A percentile compares a stretch with the other conserved stretches of the same genome.
These are phyloP conservation scores for Rhabdomys pumilio DNA, from an alignment of 2,797 vertebrate species.

Conservation along the genomic window DNA sequence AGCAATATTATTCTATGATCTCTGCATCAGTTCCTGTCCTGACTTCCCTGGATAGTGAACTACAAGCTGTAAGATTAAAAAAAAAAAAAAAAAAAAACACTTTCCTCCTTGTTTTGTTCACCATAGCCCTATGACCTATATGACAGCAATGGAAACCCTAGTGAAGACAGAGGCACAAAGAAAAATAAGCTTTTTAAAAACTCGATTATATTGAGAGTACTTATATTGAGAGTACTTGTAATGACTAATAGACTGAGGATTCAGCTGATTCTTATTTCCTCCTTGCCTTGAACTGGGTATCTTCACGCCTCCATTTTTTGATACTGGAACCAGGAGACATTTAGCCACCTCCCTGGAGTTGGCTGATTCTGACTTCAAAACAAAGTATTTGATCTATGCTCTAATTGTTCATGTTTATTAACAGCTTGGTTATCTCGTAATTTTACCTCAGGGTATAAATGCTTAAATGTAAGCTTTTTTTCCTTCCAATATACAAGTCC, in stretches of 20 bases:
- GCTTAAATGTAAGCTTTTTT: not conserved
- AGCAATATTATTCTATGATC: not conserved
- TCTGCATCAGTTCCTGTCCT: not conserved
- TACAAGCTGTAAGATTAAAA: not conserved
- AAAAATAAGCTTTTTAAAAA: not conserved
- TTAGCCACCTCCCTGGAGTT: not conserved
- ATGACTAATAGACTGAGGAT: not conserved
- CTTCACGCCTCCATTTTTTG: not conserved
- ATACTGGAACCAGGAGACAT: not conserved
- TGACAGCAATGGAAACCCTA: not conserved
- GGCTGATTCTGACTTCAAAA: not conserved
- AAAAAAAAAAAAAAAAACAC: not conserved
- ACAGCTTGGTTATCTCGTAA: not conserved
- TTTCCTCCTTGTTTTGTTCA: constrained; percentile 1
- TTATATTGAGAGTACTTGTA: not conserved
- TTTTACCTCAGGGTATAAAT: not conserved
- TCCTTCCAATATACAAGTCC: not conserved
- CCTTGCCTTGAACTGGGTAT: not conserved
- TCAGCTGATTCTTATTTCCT: not conserved
- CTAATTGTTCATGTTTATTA: not conserved
- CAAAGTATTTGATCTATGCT: not conserved
- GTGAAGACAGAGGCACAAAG: not conserved
- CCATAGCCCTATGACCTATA: not conserved
- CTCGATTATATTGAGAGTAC: not conserved
- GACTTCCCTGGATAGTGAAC: not conserved